phyloP scores from a whole-genome alignment of 2,888 invertebrate genomes.

The Heteromurus nitidus region DNA sequence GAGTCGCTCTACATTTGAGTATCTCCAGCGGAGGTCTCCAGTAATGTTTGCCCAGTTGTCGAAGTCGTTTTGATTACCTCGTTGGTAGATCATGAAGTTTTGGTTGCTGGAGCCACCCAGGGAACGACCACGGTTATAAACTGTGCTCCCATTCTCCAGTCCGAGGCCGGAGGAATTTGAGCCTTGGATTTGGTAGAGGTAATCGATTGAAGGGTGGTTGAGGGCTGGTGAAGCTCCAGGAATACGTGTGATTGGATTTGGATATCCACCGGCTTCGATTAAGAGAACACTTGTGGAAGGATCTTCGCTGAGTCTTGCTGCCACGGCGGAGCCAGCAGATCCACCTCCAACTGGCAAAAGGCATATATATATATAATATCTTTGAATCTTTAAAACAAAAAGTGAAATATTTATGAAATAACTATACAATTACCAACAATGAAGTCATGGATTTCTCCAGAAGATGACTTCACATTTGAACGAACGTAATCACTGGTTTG shows the following conservation, averaged over 20 bases:
- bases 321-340: background rate
- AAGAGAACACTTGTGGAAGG: conserved; percentile 22
- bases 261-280: conserved; percentile 57
- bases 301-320: conserved; percentile 10
- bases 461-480: background rate
- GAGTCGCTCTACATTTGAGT: conserved; percentile 23
- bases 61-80: conserved; percentile 83
- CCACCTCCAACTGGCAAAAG: conserved; percentile 33
- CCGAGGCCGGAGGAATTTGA: conserved; percentile 2
- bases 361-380: background rate
- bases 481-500: background rate
- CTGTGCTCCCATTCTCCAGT: background rate
- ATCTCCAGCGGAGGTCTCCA: conserved; percentile 71
- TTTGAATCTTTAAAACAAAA: background rate
- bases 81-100: conserved; percentile 60
- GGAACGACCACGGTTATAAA: conserved; percentile 21
- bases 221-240: background rate
- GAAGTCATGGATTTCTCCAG: background rate
- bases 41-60: conserved; percentile 79
- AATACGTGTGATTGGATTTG: background rate
- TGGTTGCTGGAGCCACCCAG: conserved; percentile 26
- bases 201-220: conserved; percentile 39
- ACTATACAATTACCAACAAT: background rate
- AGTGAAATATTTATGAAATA: too few relatives aligned
- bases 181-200: conserved; percentile 43